phyloP scores from a whole-genome alignment of 2,888 invertebrate species.

The Brenthis daphne region DNA sequence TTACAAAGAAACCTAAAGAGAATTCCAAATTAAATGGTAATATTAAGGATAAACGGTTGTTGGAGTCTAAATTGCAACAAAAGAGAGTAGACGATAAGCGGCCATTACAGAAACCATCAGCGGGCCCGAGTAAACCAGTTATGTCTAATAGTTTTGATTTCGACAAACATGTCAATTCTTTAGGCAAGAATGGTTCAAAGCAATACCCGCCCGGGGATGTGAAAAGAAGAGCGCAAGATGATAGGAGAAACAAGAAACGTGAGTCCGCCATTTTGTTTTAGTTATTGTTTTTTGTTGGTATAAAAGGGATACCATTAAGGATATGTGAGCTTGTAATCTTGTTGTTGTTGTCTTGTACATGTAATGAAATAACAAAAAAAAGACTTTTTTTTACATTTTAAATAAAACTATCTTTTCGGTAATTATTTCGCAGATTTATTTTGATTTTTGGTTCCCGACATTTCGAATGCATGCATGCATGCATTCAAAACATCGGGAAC shows the following conservation, averaged over 20 bases:
- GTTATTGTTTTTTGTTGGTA: not conserved
- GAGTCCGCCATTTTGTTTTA: conserved; percentile 41
- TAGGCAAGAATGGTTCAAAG: conserved; percentile 59
- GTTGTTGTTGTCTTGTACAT: too few species aligned
- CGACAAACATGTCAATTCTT: conserved; percentile 70
- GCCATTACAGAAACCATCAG: conserved; percentile 45
- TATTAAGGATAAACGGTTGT: conserved; percentile 40
- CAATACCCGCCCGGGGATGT: conserved; percentile 63
- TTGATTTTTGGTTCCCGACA: too few species aligned
- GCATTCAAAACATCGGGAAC: too few species aligned
- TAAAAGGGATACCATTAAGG: too few species aligned
- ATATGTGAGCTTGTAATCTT: too few species aligned
- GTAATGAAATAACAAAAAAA: too few species aligned
- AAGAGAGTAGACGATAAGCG: conserved; percentile 56
- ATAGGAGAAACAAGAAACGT: conserved; percentile 63
- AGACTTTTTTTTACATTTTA: too few species aligned
- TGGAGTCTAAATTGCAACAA: conserved; percentile 54
- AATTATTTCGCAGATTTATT: too few species aligned
- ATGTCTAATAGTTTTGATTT: conserved; percentile 68
- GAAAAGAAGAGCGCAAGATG: conserved; percentile 59
- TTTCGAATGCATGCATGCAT: too few species aligned
- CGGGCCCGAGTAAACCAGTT: conserved; percentile 60
- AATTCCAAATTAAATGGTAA: conserved; percentile 49
- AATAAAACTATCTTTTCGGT: too few species aligned
- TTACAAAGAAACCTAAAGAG: conserved; percentile 48